These are phyloP conservation scores for Drosophila macrospina DNA, from an alignment of 2,888 invertebrate genomes.

Conservation along the genomic window DNA sequence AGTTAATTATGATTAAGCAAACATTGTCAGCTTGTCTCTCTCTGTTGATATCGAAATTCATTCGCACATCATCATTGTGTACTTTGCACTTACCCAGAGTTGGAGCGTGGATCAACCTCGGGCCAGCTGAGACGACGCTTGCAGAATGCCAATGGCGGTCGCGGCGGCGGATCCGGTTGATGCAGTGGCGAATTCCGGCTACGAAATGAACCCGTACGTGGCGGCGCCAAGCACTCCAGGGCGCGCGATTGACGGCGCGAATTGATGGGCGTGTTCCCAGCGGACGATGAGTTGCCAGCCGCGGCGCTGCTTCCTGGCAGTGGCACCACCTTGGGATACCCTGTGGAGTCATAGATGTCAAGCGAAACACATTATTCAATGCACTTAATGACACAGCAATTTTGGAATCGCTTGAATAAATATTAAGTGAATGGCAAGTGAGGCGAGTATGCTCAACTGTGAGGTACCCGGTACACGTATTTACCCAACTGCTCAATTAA, in stretches of 20 bases:
- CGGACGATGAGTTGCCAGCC: constrained; percentile 84
- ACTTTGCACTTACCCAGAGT: constrained; percentile 90
- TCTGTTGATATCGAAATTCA: constrained; percentile 51
- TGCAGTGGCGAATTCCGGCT: constrained; percentile 85
- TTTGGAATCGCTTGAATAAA: neutral
- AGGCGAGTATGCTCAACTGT: neutral
- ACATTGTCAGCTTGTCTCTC: constrained; percentile 30
- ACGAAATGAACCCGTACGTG: constrained; percentile 87
- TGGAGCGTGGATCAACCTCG: constrained; percentile 93
- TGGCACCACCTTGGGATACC: constrained; percentile 91
- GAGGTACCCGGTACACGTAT: no score
- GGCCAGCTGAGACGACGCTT: constrained; percentile 93
- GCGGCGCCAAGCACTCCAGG: constrained; percentile 88
- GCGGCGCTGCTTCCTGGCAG: constrained; percentile 88
- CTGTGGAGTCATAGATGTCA: constrained; percentile 77
- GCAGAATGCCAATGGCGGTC: constrained; percentile 91
- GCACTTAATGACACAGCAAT: constrained; percentile 2
- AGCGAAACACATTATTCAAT: constrained; percentile 2
- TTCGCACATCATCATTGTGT: constrained; percentile 59
- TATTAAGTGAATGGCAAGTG: neutral
- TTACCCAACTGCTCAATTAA: no score
- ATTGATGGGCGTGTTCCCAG: constrained; percentile 76
- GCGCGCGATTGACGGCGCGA: constrained; percentile 87
- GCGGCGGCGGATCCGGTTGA: constrained; percentile 86
- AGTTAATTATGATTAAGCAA: constrained; percentile 62